Percentiles rank a stretch among this genome's conserved stretches.
phyloP scores from a whole-genome alignment of 2,113 vertebrate genomes.

The Trochalopteron elliotii region DNA sequence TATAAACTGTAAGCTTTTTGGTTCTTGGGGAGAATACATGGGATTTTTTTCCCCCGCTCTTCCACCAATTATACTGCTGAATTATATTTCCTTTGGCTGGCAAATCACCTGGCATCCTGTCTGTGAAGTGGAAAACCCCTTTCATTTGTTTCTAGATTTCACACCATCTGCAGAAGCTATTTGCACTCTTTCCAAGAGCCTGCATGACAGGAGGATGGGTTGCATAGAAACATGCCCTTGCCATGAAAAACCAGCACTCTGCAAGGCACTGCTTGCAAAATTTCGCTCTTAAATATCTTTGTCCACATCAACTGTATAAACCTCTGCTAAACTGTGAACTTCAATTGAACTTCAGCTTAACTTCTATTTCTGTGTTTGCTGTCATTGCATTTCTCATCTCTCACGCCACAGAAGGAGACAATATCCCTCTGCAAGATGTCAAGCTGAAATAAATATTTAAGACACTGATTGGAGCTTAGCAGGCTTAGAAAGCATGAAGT shows the following conservation, averaged over 20 bases:
- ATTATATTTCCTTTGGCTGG: neutral
- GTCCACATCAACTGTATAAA: neutral
- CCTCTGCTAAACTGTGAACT: neutral
- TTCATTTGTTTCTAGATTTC: neutral
- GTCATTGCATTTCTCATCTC: slow-evolving; percentile 23
- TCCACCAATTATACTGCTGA: neutral
- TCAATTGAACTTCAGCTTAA: neutral
- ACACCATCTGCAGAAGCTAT: neutral
- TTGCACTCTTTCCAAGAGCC: neutral
- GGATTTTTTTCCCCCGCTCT: neutral
- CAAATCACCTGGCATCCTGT: neutral
- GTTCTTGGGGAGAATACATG: neutral
- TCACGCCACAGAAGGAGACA: neutral
- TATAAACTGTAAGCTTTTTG: neutral
- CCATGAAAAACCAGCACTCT: neutral
- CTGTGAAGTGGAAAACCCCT: neutral
- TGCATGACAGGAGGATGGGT: neutral
- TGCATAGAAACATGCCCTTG: neutral
- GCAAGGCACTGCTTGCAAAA: neutral
- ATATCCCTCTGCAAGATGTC: slow-evolving; percentile 6
- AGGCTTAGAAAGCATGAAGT: slow-evolving; percentile 21
- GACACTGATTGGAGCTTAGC: neutral
- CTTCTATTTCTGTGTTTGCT: slow-evolving; percentile 27
- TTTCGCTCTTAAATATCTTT: neutral
- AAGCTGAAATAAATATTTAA: slow-evolving; percentile 58